Evolutionary conservation across 2,888 invertebrate species (phyloP).

Genomic region (Apamea crenata): DNA sequence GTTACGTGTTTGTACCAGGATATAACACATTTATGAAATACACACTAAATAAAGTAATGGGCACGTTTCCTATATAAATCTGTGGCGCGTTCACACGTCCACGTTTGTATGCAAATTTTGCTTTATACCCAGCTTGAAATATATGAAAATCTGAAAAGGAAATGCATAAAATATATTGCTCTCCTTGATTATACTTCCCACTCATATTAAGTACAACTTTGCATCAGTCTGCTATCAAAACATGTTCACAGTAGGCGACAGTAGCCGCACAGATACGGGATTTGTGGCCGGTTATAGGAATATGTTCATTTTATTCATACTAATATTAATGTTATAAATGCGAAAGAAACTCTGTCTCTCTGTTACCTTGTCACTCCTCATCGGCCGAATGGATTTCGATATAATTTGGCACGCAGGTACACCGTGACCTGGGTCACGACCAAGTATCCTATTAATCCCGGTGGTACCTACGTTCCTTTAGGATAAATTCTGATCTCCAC

Average conservation of each 20-base stretch:
- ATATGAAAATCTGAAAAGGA: constrained; percentile 5
- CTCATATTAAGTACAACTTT: neutral
- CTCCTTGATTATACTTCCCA: neutral
- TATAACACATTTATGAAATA: constrained; percentile 24
- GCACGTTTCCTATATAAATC: constrained; percentile 4
- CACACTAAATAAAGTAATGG: constrained; percentile 3
- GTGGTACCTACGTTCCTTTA: neutral
- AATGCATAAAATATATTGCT: neutral
- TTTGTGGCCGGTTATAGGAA: neutral
- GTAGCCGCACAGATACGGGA: neutral
- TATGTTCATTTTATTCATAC: neutral
- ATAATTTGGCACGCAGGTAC: too few relatives aligned
- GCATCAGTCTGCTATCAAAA: neutral
- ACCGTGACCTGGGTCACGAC: too few relatives aligned
- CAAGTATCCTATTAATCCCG: too few relatives aligned
- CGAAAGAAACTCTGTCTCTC: too few relatives aligned
- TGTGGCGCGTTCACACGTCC: neutral
- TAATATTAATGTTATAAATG: too few relatives aligned
- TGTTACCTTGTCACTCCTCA: too few relatives aligned
- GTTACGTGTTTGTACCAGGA: neutral
- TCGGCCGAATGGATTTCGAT: too few relatives aligned
- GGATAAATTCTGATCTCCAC: neutral
- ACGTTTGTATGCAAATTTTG: neutral
- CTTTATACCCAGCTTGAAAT: constrained; percentile 1
- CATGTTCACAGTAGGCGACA: too few relatives aligned